Evolutionary conservation across 1,140 invertebrate genomes (phyloP).

Genomic region (Drosophila auraria): DNA sequence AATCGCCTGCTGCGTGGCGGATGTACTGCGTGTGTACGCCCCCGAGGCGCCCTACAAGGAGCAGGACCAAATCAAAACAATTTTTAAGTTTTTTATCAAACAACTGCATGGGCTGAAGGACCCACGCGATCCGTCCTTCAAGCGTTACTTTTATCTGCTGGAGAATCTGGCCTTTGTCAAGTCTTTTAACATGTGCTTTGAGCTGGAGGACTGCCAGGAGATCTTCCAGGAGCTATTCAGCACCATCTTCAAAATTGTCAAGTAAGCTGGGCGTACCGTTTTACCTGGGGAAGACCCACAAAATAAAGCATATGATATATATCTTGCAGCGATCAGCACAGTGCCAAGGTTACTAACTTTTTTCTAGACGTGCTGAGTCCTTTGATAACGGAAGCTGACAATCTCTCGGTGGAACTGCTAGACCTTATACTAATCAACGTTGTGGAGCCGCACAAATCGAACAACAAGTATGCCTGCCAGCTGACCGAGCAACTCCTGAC

Average conservation of each 20-base stretch:
- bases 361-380: constrained; percentile 98
- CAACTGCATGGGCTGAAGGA: constrained; percentile 97
- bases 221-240: constrained; percentile 97
- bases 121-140: constrained; percentile 98
- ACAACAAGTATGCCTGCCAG: constrained; percentile 95
- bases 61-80: constrained; percentile 95
- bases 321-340: constrained; percentile 94
- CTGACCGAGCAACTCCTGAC: constrained; percentile 96
- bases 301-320: constrained; percentile 38
- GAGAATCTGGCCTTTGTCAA: constrained; percentile 99
- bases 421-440: constrained; percentile 98
- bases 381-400: constrained; percentile 97
- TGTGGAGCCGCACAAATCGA: constrained; percentile 97
- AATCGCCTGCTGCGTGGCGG: constrained; percentile 98
- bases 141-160: constrained; percentile 97
- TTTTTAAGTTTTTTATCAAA: constrained; percentile 98
- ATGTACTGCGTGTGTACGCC: constrained; percentile 98
- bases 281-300: constrained; percentile 57
- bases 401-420: constrained; percentile 96
- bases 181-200: constrained; percentile 99
- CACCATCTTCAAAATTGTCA: constrained; percentile 98
- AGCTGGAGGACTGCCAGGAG: constrained; percentile 98
- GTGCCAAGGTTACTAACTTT: constrained; percentile 97
- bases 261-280: constrained; percentile 87
- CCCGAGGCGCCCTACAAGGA: constrained; percentile 99